These are phyloP conservation scores for Magallana ariakensis DNA, from an alignment of 1,140 invertebrate genomes.

Conservation along the genomic window DNA sequence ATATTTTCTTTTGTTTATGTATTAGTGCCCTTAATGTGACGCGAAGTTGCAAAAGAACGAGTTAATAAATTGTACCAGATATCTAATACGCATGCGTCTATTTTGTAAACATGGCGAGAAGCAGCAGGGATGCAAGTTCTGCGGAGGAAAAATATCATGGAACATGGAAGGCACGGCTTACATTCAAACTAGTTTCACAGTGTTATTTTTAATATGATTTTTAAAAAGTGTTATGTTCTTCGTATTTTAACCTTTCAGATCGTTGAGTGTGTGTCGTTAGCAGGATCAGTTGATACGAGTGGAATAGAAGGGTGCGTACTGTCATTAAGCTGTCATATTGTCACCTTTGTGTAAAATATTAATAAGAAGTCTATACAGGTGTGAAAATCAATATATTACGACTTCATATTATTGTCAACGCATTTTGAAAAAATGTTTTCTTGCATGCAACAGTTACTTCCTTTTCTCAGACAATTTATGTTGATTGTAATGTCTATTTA, in stretches of 20 bases:
- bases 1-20: too few relatives aligned
- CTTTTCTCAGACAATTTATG: too few relatives aligned
- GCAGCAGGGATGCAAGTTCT: background rate
- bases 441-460: too few relatives aligned
- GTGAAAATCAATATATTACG: too few relatives aligned
- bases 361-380: too few relatives aligned
- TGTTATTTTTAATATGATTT: background rate
- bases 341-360: too few relatives aligned
- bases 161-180: conserved; percentile 75
- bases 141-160: conserved; percentile 73
- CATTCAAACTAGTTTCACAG: conserved; percentile 42
- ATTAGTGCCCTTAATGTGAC: too few relatives aligned
- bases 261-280: conserved; percentile 81
- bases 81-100: background rate
- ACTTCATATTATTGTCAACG: too few relatives aligned
- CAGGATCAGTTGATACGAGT: conserved; percentile 79
- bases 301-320: conserved; percentile 82
- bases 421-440: too few relatives aligned
- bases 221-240: conserved; percentile 14
- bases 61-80: background rate
- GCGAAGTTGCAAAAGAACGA: background rate
- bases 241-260: conserved; percentile 77
- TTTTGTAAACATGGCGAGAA: conserved; percentile 77
- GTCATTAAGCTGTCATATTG: too few relatives aligned
- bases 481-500: too few relatives aligned